A percentile compares a stretch with the other conserved stretches of the same genome.
These are phyloP conservation scores for Schizaphis graminum DNA, from an alignment of 2,888 invertebrate genomes.

Conservation along the genomic window DNA sequence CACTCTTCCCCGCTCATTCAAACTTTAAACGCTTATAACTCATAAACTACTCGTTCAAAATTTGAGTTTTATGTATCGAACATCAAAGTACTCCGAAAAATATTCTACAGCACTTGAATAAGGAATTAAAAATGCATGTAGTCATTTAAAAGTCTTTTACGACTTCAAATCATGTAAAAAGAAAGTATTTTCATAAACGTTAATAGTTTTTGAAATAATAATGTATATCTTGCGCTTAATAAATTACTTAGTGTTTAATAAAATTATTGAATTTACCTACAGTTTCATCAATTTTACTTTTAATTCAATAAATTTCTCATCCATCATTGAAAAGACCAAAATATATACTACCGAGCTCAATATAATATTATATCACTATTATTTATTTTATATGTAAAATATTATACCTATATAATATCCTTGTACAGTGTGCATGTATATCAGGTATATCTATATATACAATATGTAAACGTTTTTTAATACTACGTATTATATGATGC, in stretches of 20 bases:
- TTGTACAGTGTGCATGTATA: too few relatives aligned
- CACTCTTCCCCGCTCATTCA: too few relatives aligned
- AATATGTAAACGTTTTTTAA: neutral
- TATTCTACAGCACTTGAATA: neutral
- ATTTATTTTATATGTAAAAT: neutral
- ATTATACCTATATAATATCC: neutral
- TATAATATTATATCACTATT: neutral
- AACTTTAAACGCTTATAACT: too few relatives aligned
- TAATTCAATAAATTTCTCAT: neutral
- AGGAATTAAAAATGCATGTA: neutral
- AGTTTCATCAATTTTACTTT: neutral
- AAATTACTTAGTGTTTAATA: neutral
- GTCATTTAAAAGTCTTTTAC: neutral
- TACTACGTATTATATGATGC: neutral
- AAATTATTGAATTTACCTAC: neutral
- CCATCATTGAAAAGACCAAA: neutral
- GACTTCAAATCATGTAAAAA: neutral
- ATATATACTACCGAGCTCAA: neutral
- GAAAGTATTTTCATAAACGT: neutral
- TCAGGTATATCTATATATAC: neutral
- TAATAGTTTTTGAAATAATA: neutral
- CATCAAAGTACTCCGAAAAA: neutral
- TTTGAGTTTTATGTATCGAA: neutral
- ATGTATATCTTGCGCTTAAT: neutral
- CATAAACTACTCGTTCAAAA: neutral